phyloP scores from a whole-genome alignment of 1,140 invertebrate species.

The Achatina immaculata region DNA sequence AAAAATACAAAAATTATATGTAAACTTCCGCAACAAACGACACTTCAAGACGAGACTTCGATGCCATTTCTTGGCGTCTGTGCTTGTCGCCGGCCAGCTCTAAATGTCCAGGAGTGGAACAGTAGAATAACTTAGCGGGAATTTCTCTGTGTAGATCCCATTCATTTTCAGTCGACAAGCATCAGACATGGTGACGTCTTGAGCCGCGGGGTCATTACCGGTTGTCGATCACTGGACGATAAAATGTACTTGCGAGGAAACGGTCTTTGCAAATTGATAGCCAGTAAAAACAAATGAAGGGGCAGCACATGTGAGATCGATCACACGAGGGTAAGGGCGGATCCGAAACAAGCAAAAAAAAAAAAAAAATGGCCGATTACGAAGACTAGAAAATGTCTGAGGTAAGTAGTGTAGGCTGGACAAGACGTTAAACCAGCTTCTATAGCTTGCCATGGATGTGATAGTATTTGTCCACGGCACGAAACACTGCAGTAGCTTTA shows the following conservation, averaged over 20 bases:
- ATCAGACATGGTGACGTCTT: conserved; percentile 26
- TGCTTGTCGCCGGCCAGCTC: background rate
- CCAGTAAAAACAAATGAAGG: conserved; percentile 36
- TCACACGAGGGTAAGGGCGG: no score
- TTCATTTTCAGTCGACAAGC: background rate
- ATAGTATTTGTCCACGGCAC: no score
- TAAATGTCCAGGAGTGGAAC: background rate
- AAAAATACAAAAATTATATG: background rate
- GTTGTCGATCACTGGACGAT: conserved; percentile 33
- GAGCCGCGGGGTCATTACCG: conserved; percentile 29
- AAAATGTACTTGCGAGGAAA: conserved; percentile 11
- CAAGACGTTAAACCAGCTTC: background rate
- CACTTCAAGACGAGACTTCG: background rate
- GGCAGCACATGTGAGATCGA: background rate
- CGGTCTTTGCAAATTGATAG: conserved; percentile 34
- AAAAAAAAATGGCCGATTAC: no score
- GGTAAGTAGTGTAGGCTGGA: no score
- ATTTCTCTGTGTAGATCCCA: background rate
- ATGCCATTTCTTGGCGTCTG: background rate
- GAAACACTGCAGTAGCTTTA: no score
- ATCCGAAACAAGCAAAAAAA: no score
- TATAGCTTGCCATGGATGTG: no score
- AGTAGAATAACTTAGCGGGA: background rate
- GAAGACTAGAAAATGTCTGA: no score
- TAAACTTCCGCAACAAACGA: background rate